phyloP scores from a whole-genome alignment of 2,113 vertebrate species.

The Orycteropus afer region DNA sequence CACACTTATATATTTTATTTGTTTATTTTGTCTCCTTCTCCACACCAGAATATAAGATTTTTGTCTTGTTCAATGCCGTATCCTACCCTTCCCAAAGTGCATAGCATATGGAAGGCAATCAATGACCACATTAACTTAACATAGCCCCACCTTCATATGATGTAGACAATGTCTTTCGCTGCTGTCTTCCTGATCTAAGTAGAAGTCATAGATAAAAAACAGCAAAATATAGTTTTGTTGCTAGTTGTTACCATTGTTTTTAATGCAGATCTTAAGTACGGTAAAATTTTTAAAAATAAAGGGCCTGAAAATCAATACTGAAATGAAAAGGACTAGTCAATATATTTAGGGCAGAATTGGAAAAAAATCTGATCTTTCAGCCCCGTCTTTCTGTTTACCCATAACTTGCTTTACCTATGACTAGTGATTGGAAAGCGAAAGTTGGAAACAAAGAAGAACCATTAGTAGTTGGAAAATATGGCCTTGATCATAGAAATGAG shows the following conservation, averaged over 20 bases:
- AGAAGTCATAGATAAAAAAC: not conserved
- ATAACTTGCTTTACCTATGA: no score
- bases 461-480: no score
- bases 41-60: not conserved
- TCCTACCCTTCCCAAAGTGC: not conserved
- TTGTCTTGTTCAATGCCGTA: not conserved
- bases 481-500: no score
- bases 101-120: not conserved
- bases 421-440: no score
- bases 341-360: not conserved
- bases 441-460: no score
- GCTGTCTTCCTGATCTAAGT: not conserved
- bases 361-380: not conserved
- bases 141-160: not conserved
- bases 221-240: not conserved
- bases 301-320: not conserved
- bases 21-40: not conserved
- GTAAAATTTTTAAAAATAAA: conserved; percentile 50
- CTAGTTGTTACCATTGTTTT: not conserved
- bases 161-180: not conserved
- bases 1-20: not conserved
- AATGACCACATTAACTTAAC: not conserved
- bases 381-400: not conserved
- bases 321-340: not conserved
- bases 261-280: conserved; percentile 5